phyloP scores from a whole-genome alignment of 2,797 vertebrate genomes.

The Hippoglossus hippoglossus region DNA sequence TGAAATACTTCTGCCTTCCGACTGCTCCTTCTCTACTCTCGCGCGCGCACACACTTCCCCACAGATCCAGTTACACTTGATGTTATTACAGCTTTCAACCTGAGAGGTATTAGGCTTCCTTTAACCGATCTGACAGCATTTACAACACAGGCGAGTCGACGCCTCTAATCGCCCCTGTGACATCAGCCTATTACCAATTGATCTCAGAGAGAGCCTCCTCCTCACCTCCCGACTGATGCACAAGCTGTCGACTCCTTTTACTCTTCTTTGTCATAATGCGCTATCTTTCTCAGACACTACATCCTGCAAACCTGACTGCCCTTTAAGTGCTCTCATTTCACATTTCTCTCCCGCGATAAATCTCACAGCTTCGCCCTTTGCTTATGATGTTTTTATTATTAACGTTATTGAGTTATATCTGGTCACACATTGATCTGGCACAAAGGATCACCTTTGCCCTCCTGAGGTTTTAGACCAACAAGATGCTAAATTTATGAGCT shows the following conservation, averaged over 20 bases:
- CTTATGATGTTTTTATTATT: slow-evolving; percentile 42
- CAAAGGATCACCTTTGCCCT: slow-evolving; percentile 56
- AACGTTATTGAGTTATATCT: slow-evolving; percentile 43
- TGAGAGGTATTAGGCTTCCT: slow-evolving; percentile 86
- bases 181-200: slow-evolving; percentile 82
- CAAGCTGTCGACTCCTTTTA: slow-evolving; percentile 53
- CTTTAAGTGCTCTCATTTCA: slow-evolving; percentile 48
- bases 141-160: slow-evolving; percentile 82
- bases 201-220: slow-evolving; percentile 71
- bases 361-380: slow-evolving; percentile 11
- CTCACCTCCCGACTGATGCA: slow-evolving; percentile 66
- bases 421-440: slow-evolving; percentile 35
- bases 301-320: slow-evolving; percentile 50
- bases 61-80: slow-evolving; percentile 83
- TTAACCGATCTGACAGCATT: slow-evolving; percentile 86
- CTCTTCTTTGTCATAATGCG: slow-evolving; percentile 68
- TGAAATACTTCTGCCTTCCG: slow-evolving; percentile 66
- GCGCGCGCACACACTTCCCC: slow-evolving; percentile 69
- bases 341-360: slow-evolving; percentile 28
- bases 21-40: slow-evolving; percentile 58
- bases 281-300: slow-evolving; percentile 36
- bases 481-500: slow-evolving; percentile 51
- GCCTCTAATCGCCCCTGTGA: slow-evolving; percentile 82
- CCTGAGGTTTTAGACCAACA: slow-evolving; percentile 40
- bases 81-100: slow-evolving; percentile 86